Base-by-base conservation (phyloP, 2,113 vertebrate species). In the Stictonetta naevosa region DNA sequence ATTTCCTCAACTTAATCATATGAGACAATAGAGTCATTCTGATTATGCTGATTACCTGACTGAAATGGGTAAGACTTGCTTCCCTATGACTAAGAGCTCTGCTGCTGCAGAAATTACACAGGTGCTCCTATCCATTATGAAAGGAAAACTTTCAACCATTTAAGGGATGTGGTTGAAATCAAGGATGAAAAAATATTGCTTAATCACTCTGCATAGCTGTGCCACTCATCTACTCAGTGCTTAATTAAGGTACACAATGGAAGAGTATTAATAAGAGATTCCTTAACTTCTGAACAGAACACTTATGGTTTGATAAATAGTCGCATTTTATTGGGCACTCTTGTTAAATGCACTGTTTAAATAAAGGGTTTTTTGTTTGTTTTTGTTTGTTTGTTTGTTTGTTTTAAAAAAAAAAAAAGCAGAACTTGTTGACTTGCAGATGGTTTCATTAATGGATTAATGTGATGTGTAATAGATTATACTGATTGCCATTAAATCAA, bases 381-480 rank as follows among this genome's bases (percentile, higher is more conserved):
- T 38, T 38, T n/a, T n/a, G n/a, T 10, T 8, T 38, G 8, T 38
- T 38, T 38, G 8, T 38, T 10, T 38, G 8, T 38, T 38, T 38
- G 7, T 9, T 38, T 38, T 40, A 40, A 40, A 40, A 40, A 40
- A 40, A 40, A 50, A 75, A 78, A 58, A 63, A 79, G 73, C 63
- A 58, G 73, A 91, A 58, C 60, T 66, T 48, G 58, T 14, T 91
- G 63, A 84, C 63, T 74, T 75, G 52, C 77, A 56, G 52, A 82
- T 86, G 63, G 82, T 91, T 95, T 96, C 81, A 90, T 80, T 95
- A 88, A 95, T 87, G 81, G 38, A 95, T 94, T 88, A 83, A 84
- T 71, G 83, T 81, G 44, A 76, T 71, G 40, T 92, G 38, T 86
- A 73, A 73, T 76, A 69, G 48, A 89, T 83, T 88, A 46, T 16